Evolutionary conservation across 2,113 vertebrate species (phyloP), one percentile per base, ranked within the genome.

Genomic region (Misgurnus mizolepis): DNA sequence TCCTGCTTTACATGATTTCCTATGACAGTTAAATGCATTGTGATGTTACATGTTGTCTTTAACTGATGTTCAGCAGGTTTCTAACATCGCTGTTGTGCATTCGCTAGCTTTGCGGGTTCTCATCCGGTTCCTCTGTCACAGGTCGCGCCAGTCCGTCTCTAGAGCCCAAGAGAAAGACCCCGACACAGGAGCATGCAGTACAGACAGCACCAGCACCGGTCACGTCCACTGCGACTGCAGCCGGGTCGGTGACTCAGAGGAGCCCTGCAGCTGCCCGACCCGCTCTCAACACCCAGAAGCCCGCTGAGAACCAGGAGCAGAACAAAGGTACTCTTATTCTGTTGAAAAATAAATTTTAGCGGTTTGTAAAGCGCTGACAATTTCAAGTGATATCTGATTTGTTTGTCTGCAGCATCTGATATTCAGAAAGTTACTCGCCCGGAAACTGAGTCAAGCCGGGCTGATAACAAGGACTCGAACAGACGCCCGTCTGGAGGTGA

Each of bases 221-320:
- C 43, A 55, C 87, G 85, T 88, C 84, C n/a, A 73, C 91, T 71
- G 83, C 14, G 1, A 4, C 91, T 69, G 89, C 84, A 0, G 45
- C 93, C n/a, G 93, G 92, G 58, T 86, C 94, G 4, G 92, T 93
- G 69, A 94, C 93, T 67, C 96, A 94, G 85, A 95, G 95, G 90
- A 95, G 90, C 88, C 91, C 94, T 60, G 84, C 91, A 84, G 92
- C 95, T 83, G 87, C 94, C 84, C 88, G 93, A 81, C 87, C 91
- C 76, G 87, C 91, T 66, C 72, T 91, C 0, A 7, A 79, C 50
- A 94, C 83, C 87, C 96, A 96, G 84, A 98, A 95, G 56, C 90
- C 95, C 0, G 85, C 94, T 45, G 97, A 98, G 82, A 93, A 85
- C 84, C 93, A 94, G 64, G 96, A 98, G 85, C 95, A 95, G 89